Evolutionary conservation across 2,797 vertebrate species (phyloP).

Genomic region (Cetoscarus ocellatus): DNA sequence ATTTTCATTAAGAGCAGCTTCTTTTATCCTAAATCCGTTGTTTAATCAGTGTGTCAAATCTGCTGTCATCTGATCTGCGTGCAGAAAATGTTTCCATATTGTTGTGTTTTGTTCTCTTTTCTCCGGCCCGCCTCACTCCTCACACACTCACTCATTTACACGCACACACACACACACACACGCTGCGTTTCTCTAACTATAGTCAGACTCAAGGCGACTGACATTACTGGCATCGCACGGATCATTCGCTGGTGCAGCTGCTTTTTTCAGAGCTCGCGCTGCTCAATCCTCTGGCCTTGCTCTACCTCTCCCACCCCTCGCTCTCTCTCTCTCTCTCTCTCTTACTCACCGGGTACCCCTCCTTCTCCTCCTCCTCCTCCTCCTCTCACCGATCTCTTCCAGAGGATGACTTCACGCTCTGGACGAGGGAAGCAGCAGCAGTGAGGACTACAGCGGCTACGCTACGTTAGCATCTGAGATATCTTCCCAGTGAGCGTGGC

Average conservation of each 20-base stretch:
- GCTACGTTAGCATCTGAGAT: constrained; percentile 69
- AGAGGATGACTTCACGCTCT: constrained; percentile 81
- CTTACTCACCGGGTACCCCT: constrained; percentile 32
- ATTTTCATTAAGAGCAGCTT: background rate
- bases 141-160: constrained; percentile 17
- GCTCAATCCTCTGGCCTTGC: constrained; percentile 77
- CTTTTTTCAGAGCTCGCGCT: constrained; percentile 89
- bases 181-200: constrained; percentile 91
- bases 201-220: constrained; percentile 87
- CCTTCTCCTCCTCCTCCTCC: constrained; percentile 30
- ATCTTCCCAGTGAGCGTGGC: constrained; percentile 51
- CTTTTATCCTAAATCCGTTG: constrained; percentile 7
- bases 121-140: constrained; percentile 29
- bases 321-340: constrained; percentile 11
- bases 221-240: constrained; percentile 93
- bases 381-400: constrained; percentile 62
- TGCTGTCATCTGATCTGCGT: constrained; percentile 26
- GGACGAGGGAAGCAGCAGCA: constrained; percentile 67
- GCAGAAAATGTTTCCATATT: constrained; percentile 42
- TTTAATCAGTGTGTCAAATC: constrained; percentile 43
- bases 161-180: constrained; percentile 26
- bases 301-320: constrained; percentile 48
- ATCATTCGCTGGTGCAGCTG: constrained; percentile 93
- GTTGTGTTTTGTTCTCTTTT: constrained; percentile 43
- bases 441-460: constrained; percentile 55